Percentiles rank a stretch among this genome's conserved stretches.
phyloP scores from a whole-genome alignment of 1,140 invertebrate species.

The Geopemphigus sp. region DNA sequence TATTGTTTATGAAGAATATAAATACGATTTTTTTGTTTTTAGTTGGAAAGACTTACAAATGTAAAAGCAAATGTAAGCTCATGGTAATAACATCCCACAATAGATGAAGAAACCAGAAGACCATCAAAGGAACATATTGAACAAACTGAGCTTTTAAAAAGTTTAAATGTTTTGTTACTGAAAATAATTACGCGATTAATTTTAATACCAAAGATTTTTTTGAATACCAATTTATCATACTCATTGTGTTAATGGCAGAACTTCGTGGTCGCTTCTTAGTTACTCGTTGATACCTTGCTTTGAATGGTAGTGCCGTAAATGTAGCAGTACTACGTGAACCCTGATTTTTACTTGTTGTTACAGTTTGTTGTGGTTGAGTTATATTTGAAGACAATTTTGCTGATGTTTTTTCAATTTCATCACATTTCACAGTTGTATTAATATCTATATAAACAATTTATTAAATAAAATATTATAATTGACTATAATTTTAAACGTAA shows the following conservation, averaged over 20 bases:
- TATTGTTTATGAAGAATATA: background rate
- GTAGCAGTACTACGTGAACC: slow-evolving; percentile 44
- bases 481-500: slow-evolving; percentile 13
- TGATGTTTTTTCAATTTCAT: slow-evolving; percentile 20
- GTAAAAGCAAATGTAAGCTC: slow-evolving; percentile 71
- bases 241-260: slow-evolving; percentile 30
- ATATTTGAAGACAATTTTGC: slow-evolving; percentile 23
- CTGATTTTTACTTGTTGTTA: slow-evolving; percentile 41
- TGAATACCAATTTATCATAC: slow-evolving; percentile 18
- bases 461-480: background rate
- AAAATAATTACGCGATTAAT: slow-evolving; percentile 7
- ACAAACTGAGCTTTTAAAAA: slow-evolving; percentile 53
- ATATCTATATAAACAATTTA: background rate
- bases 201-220: slow-evolving; percentile 5
- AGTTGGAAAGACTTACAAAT: slow-evolving; percentile 64
- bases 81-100: slow-evolving; percentile 74
- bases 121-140: slow-evolving; percentile 52
- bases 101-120: slow-evolving; percentile 70
- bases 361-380: slow-evolving; percentile 24
- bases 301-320: slow-evolving; percentile 42
- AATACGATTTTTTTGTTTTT: background rate
- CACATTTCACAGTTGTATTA: slow-evolving; percentile 1
- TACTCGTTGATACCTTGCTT: slow-evolving; percentile 43
- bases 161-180: slow-evolving; percentile 50
- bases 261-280: slow-evolving; percentile 31